Conservation (phyloP, 2,888 invertebrate genomes). For the Hybos culiciformis region DNA sequence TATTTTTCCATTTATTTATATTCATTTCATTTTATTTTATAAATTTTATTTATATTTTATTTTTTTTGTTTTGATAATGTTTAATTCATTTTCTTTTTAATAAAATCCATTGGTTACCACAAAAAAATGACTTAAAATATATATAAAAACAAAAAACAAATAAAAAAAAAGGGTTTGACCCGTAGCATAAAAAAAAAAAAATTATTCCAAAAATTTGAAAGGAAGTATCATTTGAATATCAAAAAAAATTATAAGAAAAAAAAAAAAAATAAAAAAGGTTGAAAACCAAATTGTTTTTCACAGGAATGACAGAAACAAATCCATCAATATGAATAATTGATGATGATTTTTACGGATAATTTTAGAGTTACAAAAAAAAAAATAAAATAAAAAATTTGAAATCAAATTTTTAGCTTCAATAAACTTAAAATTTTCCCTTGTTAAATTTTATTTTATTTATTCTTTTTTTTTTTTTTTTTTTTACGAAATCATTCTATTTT, state of each 20-base stretch:
- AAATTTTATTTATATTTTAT: no score
- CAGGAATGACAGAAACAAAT: slow-evolving; percentile 12
- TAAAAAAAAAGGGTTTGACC: background rate
- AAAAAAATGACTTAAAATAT: background rate
- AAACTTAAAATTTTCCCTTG: slow-evolving; percentile 4
- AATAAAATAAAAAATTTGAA: no score
- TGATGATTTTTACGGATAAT: no score
- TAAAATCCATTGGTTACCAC: no score
- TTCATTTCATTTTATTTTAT: no score
- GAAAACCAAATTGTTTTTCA: slow-evolving; percentile 8
- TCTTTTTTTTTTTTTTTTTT: background rate
- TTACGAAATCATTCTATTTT: no score
- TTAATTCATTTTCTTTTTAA: no score
- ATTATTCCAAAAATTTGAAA: no score
- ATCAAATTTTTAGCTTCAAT: no score
- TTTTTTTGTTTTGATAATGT: no score
- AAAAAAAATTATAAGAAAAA: background rate
- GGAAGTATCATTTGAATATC: background rate
- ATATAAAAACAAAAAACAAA: background rate
- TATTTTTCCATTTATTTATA: no score
- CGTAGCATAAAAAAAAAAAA: no score
- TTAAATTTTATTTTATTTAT: slow-evolving; percentile 1
- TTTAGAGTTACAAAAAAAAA: background rate
- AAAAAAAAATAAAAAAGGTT: slow-evolving; percentile 1
- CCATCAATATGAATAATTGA: slow-evolving; percentile 13